Percentiles rank a stretch among this genome's conserved stretches.
Evolutionary conservation across 2,888 invertebrate genomes (phyloP).

Genomic region (Coleophora deauratella): DNA sequence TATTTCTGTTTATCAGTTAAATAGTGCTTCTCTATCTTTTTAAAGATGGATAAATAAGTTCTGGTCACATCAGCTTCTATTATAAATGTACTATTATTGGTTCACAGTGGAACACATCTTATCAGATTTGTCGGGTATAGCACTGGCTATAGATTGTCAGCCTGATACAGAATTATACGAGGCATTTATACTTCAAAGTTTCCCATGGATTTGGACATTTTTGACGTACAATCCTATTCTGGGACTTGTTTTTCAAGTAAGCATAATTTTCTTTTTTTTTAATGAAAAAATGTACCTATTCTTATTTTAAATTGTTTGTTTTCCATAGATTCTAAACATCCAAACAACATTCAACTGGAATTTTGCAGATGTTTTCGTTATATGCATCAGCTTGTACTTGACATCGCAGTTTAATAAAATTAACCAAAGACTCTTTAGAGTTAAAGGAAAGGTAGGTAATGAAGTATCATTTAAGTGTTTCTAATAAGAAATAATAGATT

Average conservation of each 20-base stretch:
- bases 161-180: constrained; percentile 26
- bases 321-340: constrained; percentile 64
- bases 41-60: too few species aligned
- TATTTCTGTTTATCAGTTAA: too few species aligned
- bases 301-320: constrained; percentile 11
- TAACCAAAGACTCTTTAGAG: constrained; percentile 47
- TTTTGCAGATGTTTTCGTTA: constrained; percentile 79
- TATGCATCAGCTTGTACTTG: constrained; percentile 78
- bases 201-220: constrained; percentile 30
- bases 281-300: too few species aligned
- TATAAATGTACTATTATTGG: neutral
- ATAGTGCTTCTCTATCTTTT: too few species aligned
- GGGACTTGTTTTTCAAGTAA: constrained; percentile 18
- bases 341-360: constrained; percentile 81
- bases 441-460: constrained; percentile 34
- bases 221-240: constrained; percentile 28
- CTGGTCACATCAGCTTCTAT: too few species aligned
- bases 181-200: constrained; percentile 24
- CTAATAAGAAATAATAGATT: too few species aligned
- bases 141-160: constrained; percentile 30
- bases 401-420: constrained; percentile 76
- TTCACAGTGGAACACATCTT: constrained; percentile 44
- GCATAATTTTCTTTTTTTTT: neutral
- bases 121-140: constrained; percentile 27
- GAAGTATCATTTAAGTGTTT: neutral